Base-by-base conservation (phyloP, 2,888 invertebrate genomes). In the Parnassius orleans region DNA sequence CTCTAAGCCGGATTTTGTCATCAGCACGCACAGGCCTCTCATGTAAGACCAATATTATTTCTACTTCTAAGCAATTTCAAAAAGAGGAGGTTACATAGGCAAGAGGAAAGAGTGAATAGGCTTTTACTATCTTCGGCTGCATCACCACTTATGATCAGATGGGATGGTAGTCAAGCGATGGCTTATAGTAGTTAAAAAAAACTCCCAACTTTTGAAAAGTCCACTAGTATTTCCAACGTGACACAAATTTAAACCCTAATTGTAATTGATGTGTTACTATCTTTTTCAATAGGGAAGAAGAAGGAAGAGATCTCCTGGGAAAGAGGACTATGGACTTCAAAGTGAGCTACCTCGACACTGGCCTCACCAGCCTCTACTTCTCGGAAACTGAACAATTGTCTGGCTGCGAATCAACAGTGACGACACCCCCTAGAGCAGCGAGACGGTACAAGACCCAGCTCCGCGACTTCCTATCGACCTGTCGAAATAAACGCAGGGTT, bases 271-370 rank as follows among this genome's bases (percentile, higher is more conserved):
- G 51, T 44, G 55, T 33, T 54, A 60, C 10, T 57, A 48, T 50
- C 60, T 57, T 61, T 85, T 92, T 48, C 87, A 48, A 41, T 9
- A 98, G 98, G 94, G 99, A 99, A 83, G 99, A 99, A 87, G 99
- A 99, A 92, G 99, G 99, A 11, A 94, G 98, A 69, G 99, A 99
- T 87, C 92, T 99, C 66, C 93, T 99, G 56, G 99, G 99, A 46
- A 99, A 99, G 87, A 94, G 99, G 69, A 99, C 99, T 9, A 98
- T 98, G 97, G 99, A 99, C 88, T 99, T 99, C 88, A 99, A 99
- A 93, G 98, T 98, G 61, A 98, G 98, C 82, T 99, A 99, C 88
- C 93, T 99, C 76, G 98, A 98, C 82, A 98, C 98, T 0, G 98
- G 98, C 14, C 93, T 98, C 68, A 97, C 97, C 14, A 98, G 97